phyloP scores from a whole-genome alignment of 2,888 invertebrate species.

The Rutpela maculata region DNA sequence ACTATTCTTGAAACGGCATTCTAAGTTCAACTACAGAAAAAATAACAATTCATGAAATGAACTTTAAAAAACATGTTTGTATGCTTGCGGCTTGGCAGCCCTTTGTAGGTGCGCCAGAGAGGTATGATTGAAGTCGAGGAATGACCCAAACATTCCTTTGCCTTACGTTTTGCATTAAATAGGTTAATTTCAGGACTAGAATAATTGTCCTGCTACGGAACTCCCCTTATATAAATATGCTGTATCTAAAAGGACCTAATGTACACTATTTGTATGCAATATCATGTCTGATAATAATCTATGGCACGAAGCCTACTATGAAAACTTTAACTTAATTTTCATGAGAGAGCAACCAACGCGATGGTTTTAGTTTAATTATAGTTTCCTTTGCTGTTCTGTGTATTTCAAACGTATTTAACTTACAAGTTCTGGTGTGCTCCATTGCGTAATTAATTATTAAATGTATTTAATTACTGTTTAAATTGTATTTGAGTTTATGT shows the following conservation, averaged over 20 bases:
- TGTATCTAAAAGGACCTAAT: constrained; percentile 17
- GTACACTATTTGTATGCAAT: constrained; percentile 50
- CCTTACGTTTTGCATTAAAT: background rate
- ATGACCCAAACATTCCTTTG: background rate
- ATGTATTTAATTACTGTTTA: background rate
- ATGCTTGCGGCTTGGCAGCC: background rate
- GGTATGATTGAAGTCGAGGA: background rate
- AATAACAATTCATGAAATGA: too few relatives aligned
- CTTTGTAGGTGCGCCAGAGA: background rate
- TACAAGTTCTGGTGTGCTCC: background rate
- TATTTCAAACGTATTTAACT: constrained; percentile 11
- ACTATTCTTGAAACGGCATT: too few relatives aligned
- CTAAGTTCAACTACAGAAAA: too few relatives aligned
- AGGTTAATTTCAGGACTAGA: constrained; percentile 1
- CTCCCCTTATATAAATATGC: background rate
- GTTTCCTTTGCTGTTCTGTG: constrained; percentile 20
- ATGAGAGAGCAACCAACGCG: constrained; percentile 38
- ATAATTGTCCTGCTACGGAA: background rate
- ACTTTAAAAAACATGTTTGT: too few relatives aligned
- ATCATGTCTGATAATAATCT: constrained; percentile 50
- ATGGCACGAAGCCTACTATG: constrained; percentile 45
- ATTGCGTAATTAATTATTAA: background rate
- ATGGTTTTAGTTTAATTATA: constrained; percentile 46
- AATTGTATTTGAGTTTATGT: background rate
- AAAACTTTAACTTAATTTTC: constrained; percentile 51